Evolutionary conservation across 2,797 vertebrate genomes (phyloP), one percentile per base, ranked within the genome.

Genomic region (Neosilurus hyrtlii): DNA sequence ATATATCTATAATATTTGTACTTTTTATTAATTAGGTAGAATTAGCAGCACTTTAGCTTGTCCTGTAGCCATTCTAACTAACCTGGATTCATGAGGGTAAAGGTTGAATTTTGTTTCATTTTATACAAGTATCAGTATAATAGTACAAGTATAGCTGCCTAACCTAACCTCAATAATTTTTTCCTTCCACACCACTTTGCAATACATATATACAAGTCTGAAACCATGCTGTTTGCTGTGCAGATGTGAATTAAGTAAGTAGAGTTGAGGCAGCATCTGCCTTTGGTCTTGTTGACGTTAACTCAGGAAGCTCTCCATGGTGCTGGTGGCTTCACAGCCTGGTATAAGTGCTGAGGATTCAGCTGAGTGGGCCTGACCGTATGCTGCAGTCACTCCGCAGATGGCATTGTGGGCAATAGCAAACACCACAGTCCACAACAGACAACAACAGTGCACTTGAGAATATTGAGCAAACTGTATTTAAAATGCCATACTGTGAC

Each of bases 351-450:
- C 77, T 85, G 79, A 83, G 82, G 30, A 62, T 81, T 85, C 51
- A 24, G 52, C 81, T 61, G 70, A 54, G 61, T 6, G 30, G 54
- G 66, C 26, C n/a, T 57, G 68, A 67, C 79, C 82, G 80, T 88
- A 86, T 85, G 85, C 79, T 86, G 81, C 79, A 82, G 70, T 76
- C 76, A 78, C 78, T 49, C 80, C 83, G 70, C 82, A 88, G 86
- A 87, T 87, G 87, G 86, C 67, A 63, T 74, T 65, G 9, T 63
- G 65, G 70, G 79, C 54, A 35, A 51, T 43, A 52, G 79, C 14
- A 37, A 80, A 68, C 51, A 51, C 51, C 83, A 81, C 85, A 72
- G 62, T 70, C 76, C 78, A 76, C 57, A 73, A 70, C 59, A 83
- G 80, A 80, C 3, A 70, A 56, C 22, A 68, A 65, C 37, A 80